Conservation (phyloP, 1,140 invertebrate species). For the Geopemphigus sp. region DNA sequence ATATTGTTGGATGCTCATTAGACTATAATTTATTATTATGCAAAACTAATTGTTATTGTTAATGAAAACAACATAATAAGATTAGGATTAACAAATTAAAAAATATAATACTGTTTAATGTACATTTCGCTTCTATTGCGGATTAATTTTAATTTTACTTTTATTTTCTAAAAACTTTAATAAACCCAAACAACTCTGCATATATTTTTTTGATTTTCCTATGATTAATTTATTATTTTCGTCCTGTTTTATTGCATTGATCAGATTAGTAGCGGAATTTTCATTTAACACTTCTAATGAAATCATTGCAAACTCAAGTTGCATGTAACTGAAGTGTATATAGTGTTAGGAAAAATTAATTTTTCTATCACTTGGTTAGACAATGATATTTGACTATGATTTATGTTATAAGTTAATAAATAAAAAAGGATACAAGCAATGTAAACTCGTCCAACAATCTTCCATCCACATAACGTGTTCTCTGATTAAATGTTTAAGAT, state of each 20-base stretch:
- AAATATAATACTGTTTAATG: not conserved
- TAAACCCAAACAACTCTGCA: constrained; percentile 21
- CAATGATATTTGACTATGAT: not conserved
- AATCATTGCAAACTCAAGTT: constrained; percentile 24
- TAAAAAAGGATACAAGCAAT: constrained; percentile 36
- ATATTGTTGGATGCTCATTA: too few species aligned
- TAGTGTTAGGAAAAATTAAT: not conserved
- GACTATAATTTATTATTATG: not conserved
- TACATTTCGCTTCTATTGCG: not conserved
- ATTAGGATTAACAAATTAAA: not conserved
- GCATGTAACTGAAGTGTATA: constrained; percentile 17
- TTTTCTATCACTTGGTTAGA: not conserved
- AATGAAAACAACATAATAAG: not conserved
- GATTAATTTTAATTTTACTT: constrained; percentile 24
- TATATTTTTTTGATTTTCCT: not conserved
- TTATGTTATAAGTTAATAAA: not conserved
- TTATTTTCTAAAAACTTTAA: constrained; percentile 9
- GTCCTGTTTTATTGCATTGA: constrained; percentile 17
- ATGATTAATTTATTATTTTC: constrained; percentile 28
- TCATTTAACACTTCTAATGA: constrained; percentile 8
- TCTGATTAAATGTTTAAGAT: not conserved
- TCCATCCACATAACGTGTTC: constrained; percentile 27
- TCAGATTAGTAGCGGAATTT: constrained; percentile 1
- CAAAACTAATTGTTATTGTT: constrained; percentile 16
- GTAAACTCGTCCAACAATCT: constrained; percentile 21